Evolutionary conservation across 2,888 invertebrate genomes (phyloP).

Genomic region (Stramonita haemastoma): DNA sequence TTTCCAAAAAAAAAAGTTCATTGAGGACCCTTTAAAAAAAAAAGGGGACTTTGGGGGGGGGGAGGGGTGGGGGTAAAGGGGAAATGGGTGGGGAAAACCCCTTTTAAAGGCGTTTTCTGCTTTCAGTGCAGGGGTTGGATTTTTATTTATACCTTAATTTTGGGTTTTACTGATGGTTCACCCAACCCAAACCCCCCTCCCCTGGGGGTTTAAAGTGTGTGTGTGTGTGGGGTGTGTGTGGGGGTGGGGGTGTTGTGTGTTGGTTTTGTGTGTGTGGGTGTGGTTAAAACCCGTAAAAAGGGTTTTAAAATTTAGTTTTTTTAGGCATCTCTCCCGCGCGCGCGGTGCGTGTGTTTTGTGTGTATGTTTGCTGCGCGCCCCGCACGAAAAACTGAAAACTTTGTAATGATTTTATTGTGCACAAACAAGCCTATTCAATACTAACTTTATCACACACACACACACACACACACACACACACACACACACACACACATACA

Average conservation of each 20-base stretch:
- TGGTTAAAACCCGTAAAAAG: neutral
- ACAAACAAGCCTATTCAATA: too few relatives aligned
- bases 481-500: slow-evolving; percentile 23
- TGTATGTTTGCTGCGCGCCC: neutral
- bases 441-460: too few relatives aligned
- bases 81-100: too few relatives aligned
- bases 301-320: neutral
- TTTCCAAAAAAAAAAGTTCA: neutral
- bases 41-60: too few relatives aligned
- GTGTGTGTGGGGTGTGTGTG: neutral
- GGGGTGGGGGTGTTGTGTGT: neutral
- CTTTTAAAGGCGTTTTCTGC: too few relatives aligned
- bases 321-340: neutral
- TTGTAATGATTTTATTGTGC: too few relatives aligned
- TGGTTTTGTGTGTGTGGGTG: neutral
- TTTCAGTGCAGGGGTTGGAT: too few relatives aligned
- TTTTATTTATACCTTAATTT: too few relatives aligned
- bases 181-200: neutral
- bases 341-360: neutral
- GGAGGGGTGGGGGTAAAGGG: too few relatives aligned
- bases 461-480: slow-evolving; percentile 7
- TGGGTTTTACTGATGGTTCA: too few relatives aligned
- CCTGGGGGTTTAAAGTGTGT: neutral
- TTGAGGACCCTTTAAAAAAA: neutral
- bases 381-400: too few relatives aligned